Evolutionary conservation across 1,140 invertebrate genomes (phyloP), one percentile per base, ranked within the genome.

Genomic region (Chironomus tepperi): DNA sequence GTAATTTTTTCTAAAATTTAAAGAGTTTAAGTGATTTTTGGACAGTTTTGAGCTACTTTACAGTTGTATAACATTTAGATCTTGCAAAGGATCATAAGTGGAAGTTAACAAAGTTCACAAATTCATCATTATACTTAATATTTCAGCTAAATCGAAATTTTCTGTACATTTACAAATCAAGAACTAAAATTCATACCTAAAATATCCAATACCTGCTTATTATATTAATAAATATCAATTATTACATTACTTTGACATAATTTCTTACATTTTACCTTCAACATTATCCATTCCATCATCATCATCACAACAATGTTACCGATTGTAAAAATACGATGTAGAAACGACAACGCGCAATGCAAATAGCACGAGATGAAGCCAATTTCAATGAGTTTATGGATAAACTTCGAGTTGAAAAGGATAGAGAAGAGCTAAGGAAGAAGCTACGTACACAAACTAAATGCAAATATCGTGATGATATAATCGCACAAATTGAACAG

Each of bases 341-440:
- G 84, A 79, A 83, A 83, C 77, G 82, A 82, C 79, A 80, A 19
- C 84, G 87, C 76, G 88, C 88, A 0, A 81, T 88, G 19, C 86
- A 89, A 77, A 83, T 89, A 2, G 85, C 87, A 34, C 79, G 87
- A 2, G 87, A 89, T 57, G 85, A 86, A 76, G 79, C 85, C 16
- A 87, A 90, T 78, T 88, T 88, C 74, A 83, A 85, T 74, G 84
- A 84, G 76, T 83, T 88, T 12, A 75, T 85, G 3, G 78, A 80
- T 0, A 76, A 80, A 47, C 83, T 86, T 70, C 84, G 83, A 65
- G 78, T 81, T 42, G 83, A 83, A 43, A 85, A 87, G 74, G 76
- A 84, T 42, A 78, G 83, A 73, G 79, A 85, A 74, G 79, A 79
- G 2, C 77, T 82, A 2, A 76, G 81, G 19, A 84, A 84, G 74